Percentiles rank a stretch among this genome's conserved stretches.
Conservation (phyloP, 1,140 invertebrate species). For the Mamestra configurata region DNA sequence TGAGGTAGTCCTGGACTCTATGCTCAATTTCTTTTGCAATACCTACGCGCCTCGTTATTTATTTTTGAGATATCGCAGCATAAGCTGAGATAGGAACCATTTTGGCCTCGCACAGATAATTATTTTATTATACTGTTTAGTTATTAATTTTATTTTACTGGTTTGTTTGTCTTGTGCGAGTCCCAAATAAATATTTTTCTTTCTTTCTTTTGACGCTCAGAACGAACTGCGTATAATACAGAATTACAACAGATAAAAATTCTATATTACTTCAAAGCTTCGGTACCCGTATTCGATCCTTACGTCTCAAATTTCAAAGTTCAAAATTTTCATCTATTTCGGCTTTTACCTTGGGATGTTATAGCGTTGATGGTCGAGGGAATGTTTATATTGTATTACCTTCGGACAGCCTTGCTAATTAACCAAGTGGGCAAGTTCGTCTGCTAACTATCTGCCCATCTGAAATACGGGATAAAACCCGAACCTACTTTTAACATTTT, state of each 20-base stretch:
- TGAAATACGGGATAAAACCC: not conserved
- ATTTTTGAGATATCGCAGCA: too few relatives aligned
- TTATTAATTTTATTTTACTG: too few relatives aligned
- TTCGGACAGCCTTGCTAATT: slow-evolving; percentile 38
- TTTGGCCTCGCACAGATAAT: too few relatives aligned
- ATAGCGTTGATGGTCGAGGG: slow-evolving; percentile 23
- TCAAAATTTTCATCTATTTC: not conserved
- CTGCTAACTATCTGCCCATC: slow-evolving; percentile 15
- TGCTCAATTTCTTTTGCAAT: not conserved
- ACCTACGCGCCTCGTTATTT: too few relatives aligned
- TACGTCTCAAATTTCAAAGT: slow-evolving; percentile 1
- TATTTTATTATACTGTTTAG: too few relatives aligned
- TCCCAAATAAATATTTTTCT: too few relatives aligned
- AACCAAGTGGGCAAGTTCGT: slow-evolving; percentile 6
- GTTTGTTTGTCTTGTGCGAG: too few relatives aligned
- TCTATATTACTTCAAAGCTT: not conserved
- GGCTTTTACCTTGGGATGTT: slow-evolving; percentile 30
- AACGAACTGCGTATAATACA: not conserved
- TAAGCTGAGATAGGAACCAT: too few relatives aligned
- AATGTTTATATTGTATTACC: slow-evolving; percentile 44
- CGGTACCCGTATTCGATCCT: not conserved
- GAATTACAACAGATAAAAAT: not conserved
- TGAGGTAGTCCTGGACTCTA: too few relatives aligned
- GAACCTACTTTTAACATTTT: slow-evolving; percentile 2
- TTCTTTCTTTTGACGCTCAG: too few relatives aligned